Percentiles rank a stretch among this genome's conserved stretches.
Evolutionary conservation across 2,888 invertebrate species (phyloP).

Genomic region (Gnatocerus cornutus): DNA sequence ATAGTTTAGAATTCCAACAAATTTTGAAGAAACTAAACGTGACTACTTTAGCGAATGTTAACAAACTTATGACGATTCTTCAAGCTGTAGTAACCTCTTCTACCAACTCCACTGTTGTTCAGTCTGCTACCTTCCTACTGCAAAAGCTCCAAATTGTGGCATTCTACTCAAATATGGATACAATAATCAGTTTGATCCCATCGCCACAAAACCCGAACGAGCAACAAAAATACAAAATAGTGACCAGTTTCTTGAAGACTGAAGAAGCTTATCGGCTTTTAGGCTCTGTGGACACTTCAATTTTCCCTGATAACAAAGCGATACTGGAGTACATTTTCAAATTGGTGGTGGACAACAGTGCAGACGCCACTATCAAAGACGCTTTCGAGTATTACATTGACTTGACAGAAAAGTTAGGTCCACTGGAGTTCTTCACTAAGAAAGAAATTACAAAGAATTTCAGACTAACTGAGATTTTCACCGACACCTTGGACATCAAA

Average conservation of each 20-base stretch:
- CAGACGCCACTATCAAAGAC: slow-evolving; percentile 25
- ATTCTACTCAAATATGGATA: slow-evolving; percentile 11
- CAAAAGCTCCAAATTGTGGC: neutral
- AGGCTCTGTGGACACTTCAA: neutral
- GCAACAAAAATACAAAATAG: slow-evolving; percentile 12
- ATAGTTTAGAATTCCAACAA: slow-evolving; percentile 10
- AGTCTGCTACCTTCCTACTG: neutral
- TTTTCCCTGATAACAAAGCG: slow-evolving; percentile 25
- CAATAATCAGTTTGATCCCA: slow-evolving; percentile 4
- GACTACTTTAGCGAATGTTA: slow-evolving; percentile 5
- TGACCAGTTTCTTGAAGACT: slow-evolving; percentile 9
- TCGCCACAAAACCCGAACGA: neutral
- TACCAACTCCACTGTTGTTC: neutral
- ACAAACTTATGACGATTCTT: slow-evolving; percentile 12
- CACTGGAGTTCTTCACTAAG: slow-evolving; percentile 44
- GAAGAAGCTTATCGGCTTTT: slow-evolving; percentile 1
- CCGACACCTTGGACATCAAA: slow-evolving; percentile 51
- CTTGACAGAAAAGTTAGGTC: slow-evolving; percentile 31
- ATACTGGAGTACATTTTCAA: slow-evolving; percentile 27
- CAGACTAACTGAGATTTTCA: slow-evolving; percentile 54
- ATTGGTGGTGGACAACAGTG: slow-evolving; percentile 19
- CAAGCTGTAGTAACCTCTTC: slow-evolving; percentile 2
- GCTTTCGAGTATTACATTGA: slow-evolving; percentile 46
- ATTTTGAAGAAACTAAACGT: slow-evolving; percentile 4
- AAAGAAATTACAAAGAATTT: slow-evolving; percentile 55